A percentile compares a stretch with the other conserved stretches of the same genome.
phyloP scores from a whole-genome alignment of 2,888 invertebrate species.

The Orthosia gothica region DNA sequence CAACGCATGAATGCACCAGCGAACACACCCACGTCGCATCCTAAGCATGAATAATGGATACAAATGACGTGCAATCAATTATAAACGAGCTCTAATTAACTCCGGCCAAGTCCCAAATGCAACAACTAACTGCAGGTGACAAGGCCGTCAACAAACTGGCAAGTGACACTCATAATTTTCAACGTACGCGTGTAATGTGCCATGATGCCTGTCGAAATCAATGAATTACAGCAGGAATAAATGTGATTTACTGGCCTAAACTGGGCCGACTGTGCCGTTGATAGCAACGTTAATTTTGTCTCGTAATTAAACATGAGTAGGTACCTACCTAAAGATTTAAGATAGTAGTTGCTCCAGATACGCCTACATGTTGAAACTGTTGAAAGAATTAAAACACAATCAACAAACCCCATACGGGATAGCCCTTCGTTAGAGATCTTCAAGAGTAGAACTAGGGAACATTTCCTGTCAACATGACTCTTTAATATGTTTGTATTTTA shows the following conservation, averaged over 20 bases:
- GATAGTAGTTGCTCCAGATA: conserved; percentile 7
- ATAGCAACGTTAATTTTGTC: conserved; percentile 25
- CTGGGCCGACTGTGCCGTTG: conserved; percentile 35
- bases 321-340: conserved; percentile 25
- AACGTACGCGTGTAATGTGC: conserved; percentile 53
- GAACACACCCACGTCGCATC: conserved; percentile 55
- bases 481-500: too few relatives aligned
- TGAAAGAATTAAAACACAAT: conserved; percentile 25
- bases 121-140: conserved; percentile 72
- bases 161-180: conserved; percentile 69
- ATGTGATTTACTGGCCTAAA: conserved; percentile 38
- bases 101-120: conserved; percentile 70
- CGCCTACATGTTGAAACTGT: conserved; percentile 6
- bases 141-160: conserved; percentile 70
- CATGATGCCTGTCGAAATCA: conserved; percentile 44
- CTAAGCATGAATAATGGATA: conserved; percentile 62
- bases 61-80: conserved; percentile 70
- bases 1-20: conserved; percentile 49
- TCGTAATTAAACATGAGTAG: conserved; percentile 17
- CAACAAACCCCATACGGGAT: too few relatives aligned
- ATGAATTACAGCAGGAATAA: conserved; percentile 51
- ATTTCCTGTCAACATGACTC: too few relatives aligned
- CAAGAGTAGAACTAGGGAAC: too few relatives aligned
- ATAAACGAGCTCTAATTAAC: conserved; percentile 73
- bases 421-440: too few relatives aligned